These are phyloP conservation scores for Norana najaformis DNA, from an alignment of 2,888 invertebrate genomes.

Conservation along the genomic window DNA sequence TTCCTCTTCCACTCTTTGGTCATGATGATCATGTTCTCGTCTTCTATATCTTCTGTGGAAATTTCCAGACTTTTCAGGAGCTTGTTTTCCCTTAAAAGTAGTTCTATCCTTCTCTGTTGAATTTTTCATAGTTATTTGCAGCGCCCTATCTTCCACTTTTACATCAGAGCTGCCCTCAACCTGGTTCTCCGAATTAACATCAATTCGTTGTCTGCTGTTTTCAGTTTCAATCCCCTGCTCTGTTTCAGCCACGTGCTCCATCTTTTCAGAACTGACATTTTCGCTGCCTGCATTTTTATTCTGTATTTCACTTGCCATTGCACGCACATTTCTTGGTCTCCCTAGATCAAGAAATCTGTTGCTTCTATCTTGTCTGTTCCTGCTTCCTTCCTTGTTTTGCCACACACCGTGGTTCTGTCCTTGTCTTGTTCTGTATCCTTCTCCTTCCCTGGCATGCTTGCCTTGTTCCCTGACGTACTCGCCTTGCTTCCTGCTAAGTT, in stretches of 20 bases:
- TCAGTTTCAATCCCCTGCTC: not conserved
- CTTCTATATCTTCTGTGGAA: not conserved
- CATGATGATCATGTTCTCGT: not conserved
- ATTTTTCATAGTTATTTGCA: not conserved
- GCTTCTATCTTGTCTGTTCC: conserved; percentile 13
- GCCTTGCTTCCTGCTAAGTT: not conserved
- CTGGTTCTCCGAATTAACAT: not conserved
- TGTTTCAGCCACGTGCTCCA: not conserved
- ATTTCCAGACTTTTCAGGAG: not conserved
- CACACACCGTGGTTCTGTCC: not conserved
- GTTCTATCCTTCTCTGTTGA: not conserved
- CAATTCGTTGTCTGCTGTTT: not conserved
- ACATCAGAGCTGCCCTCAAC: not conserved
- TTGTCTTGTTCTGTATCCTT: not conserved
- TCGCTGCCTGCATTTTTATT: not conserved
- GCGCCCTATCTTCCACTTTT: not conserved
- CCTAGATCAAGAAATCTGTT: not conserved
- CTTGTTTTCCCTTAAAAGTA: not conserved
- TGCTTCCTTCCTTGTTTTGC: not conserved
- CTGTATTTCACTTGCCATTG: conserved; percentile 9
- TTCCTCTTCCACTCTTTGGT: not conserved
- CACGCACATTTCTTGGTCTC: not conserved
- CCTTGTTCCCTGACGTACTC: not conserved
- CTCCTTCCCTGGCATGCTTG: not conserved
- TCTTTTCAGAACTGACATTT: not conserved